phyloP scores from a whole-genome alignment of 2,888 invertebrate species.

The Dione juno region DNA sequence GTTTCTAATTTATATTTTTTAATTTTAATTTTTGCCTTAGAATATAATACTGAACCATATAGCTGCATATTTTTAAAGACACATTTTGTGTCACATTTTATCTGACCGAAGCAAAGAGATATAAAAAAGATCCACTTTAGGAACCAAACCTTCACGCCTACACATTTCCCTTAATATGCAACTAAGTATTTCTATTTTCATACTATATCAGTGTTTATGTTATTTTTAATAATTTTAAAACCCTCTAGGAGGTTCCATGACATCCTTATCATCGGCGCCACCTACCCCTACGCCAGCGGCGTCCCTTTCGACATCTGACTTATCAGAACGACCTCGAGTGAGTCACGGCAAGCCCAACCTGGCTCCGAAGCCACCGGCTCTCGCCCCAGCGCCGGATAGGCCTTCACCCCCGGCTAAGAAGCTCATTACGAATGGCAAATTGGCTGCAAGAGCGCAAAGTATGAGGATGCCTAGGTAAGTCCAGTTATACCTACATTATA shows the following conservation, averaged over 20 bases:
- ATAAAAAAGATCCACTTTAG: no score
- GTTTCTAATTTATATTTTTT: no score
- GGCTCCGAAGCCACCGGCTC: constrained; percentile 91
- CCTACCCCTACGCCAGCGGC: constrained; percentile 65
- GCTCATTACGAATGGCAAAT: constrained; percentile 81
- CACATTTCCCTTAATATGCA: no score
- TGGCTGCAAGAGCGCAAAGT: constrained; percentile 90
- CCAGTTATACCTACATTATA: no score
- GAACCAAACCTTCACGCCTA: no score
- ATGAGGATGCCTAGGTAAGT: constrained; percentile 90
- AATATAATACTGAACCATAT: no score
- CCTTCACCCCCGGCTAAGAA: constrained; percentile 88
- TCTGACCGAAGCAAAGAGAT: no score
- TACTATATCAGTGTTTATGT: background rate
- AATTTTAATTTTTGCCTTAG: no score
- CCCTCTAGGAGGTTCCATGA: constrained; percentile 75
- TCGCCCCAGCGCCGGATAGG: constrained; percentile 64
- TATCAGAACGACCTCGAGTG: constrained; percentile 77
- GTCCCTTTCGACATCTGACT: constrained; percentile 74
- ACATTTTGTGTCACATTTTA: no score
- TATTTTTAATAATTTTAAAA: background rate
- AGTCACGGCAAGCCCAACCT: constrained; percentile 91
- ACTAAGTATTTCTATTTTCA: no score
- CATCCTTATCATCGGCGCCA: constrained; percentile 67
- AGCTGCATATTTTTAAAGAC: no score